phyloP scores from a whole-genome alignment of 2,888 invertebrate genomes.

The Eretmocerus hayati region DNA sequence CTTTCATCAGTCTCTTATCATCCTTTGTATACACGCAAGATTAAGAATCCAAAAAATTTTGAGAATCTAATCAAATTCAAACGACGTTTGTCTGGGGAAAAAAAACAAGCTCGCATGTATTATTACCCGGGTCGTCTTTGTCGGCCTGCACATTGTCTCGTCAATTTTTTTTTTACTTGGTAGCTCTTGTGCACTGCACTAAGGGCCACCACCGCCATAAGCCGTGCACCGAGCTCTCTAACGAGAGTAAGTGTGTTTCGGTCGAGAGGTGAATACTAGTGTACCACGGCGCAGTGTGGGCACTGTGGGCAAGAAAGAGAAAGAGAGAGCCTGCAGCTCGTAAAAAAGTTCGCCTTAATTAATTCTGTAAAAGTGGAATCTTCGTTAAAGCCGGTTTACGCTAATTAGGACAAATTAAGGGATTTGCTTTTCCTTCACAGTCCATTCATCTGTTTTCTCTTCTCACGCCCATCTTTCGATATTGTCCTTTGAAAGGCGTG shows the following conservation, averaged over 20 bases:
- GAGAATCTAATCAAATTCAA: no score
- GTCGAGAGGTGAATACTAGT: conserved; percentile 9
- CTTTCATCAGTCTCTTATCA: no score
- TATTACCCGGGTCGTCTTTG: no score
- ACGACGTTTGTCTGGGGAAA: no score
- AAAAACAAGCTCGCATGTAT: no score
- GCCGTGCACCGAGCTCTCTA: no score
- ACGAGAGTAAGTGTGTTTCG: conserved; percentile 3
- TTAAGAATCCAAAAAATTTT: no score
- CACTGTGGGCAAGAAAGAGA: conserved; percentile 12
- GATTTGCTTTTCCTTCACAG: conserved; percentile 8
- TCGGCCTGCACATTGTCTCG: not conserved
- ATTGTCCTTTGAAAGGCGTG: no score
- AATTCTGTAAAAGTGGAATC: conserved; percentile 39
- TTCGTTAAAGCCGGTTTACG: conserved; percentile 38
- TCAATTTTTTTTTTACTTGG: not conserved
- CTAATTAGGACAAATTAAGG: conserved; percentile 36
- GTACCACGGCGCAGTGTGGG: not conserved
- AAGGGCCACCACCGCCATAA: not conserved
- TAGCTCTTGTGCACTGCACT: not conserved
- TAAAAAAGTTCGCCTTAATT: conserved; percentile 33
- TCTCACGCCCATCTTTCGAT: no score
- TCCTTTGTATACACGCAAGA: no score
- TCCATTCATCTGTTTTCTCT: not conserved
- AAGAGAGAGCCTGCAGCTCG: not conserved